phyloP scores from a whole-genome alignment of 1,140 invertebrate species.

The Acromyrmex charruanus region DNA sequence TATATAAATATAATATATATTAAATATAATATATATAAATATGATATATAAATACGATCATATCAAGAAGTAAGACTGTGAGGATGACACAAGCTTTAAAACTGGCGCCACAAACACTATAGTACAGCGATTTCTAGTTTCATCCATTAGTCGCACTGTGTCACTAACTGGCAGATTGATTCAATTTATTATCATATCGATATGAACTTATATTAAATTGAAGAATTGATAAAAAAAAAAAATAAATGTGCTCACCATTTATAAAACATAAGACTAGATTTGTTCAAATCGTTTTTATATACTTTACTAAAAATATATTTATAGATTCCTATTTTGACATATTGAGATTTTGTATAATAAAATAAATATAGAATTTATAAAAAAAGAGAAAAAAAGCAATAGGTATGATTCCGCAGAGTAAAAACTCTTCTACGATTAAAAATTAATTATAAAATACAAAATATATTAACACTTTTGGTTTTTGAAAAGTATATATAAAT shows the following conservation, averaged over 20 bases:
- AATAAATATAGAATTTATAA: not conserved
- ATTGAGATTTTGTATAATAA: not conserved
- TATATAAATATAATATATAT: not conserved
- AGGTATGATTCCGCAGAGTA: not conserved
- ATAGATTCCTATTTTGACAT: not conserved
- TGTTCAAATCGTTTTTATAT: not conserved
- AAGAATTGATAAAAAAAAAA: not conserved
- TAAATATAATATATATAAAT: conserved; percentile 10
- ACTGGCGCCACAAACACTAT: not conserved
- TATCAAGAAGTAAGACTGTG: not conserved
- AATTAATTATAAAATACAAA: conserved; percentile 3
- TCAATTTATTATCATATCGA: not conserved
- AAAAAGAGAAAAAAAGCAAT: not conserved
- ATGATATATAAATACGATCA: conserved; percentile 1
- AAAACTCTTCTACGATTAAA: not conserved
- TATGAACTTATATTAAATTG: not conserved
- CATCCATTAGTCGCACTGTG: not conserved
- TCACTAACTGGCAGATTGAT: not conserved
- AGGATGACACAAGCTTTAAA: not conserved
- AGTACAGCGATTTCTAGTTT: not conserved
- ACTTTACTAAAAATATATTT: not conserved
- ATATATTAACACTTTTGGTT: too few relatives aligned
- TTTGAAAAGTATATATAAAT: too few relatives aligned
- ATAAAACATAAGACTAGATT: not conserved
- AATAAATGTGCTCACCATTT: not conserved